Percentiles rank a stretch among this genome's conserved stretches.
Evolutionary conservation across 2,113 vertebrate species (phyloP).

Genomic region (Xiphophorus couchianus): DNA sequence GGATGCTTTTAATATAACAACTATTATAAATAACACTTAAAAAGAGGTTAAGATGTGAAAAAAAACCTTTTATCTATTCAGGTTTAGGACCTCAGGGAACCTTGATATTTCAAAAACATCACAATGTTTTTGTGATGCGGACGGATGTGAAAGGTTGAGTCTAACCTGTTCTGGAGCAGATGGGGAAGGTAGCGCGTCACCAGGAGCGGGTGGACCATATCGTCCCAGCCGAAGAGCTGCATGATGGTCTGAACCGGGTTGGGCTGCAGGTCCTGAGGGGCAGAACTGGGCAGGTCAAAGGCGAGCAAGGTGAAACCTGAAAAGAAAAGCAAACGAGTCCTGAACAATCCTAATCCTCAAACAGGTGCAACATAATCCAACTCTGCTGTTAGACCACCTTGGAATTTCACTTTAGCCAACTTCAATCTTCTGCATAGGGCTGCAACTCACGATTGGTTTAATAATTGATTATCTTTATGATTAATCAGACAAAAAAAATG

Average conservation of each 20-base stretch:
- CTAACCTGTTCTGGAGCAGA: constrained; percentile 90
- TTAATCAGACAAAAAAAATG: too few species aligned
- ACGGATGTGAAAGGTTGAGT: neutral
- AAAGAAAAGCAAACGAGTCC: constrained; percentile 10
- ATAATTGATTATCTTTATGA: too few species aligned
- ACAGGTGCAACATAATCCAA: too few species aligned
- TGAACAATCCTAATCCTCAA: neutral
- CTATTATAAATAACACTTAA: too few species aligned
- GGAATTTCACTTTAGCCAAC: too few species aligned
- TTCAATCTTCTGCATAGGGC: too few species aligned
- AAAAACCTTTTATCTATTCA: neutral
- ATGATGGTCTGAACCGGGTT: constrained; percentile 88
- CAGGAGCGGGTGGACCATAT: constrained; percentile 90
- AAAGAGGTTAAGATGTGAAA: neutral
- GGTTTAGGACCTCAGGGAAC: neutral
- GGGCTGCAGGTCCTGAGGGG: constrained; percentile 91
- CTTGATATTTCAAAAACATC: neutral
- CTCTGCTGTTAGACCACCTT: too few species aligned
- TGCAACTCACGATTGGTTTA: too few species aligned
- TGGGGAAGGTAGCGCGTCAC: constrained; percentile 92
- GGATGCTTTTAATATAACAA: neutral
- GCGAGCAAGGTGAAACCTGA: constrained; percentile 93
- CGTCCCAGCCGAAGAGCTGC: constrained; percentile 95
- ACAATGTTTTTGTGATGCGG: neutral
- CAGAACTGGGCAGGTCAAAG: constrained; percentile 88